Base-by-base conservation (phyloP, 2,797 vertebrate species). In the Triplophysa bombifrons region DNA sequence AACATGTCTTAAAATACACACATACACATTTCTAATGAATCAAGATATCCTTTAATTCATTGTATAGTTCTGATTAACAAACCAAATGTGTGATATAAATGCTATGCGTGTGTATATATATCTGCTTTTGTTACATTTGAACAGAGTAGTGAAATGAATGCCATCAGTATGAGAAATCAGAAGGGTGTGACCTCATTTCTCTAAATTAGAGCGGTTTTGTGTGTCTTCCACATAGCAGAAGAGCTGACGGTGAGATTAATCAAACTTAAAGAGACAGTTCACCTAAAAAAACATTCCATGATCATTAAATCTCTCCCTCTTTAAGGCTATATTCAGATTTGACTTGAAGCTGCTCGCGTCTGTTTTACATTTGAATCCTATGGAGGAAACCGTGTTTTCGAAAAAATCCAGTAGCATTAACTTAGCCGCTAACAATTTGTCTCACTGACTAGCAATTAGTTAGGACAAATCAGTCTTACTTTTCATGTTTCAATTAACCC, bases 21-120 rank as follows among this genome's bases (percentile, higher is more conserved):
- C 38, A 34, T 2, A n/a, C 17, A 50, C 22, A 60, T 69, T 69
- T 69, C 75, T 69, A 69, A 48, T n/a, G 46, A 69, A 69, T 77
- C 65, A 60, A 20, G 46, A 17, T 20, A 61, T 50, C 0, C 2
- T 77, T 69, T 69, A 77, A 77, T 77, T n/a, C 56, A 50, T 50
- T 38, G 4, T 25, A 22, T 61, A 60, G 22, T 34, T 38, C 27
- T 2, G 25, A 58, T 58, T 68, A 66, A 44, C 53, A 20, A 69
- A 61, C 46, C 53, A 13, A 34, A 22, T 61, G 9, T 63, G 19
- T 69, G 41, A 66, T 55, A 60, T 50, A 38, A 41, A 53, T 55
- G 61, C 30, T 38, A 6, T 61, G 34, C 3, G 17, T 51, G 5
- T 48, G 12, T 58, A 22, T 34, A 34, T 63, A 63, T 38, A 16